Evolutionary conservation across 2,797 vertebrate genomes (phyloP).

Genomic region (Sebastes vulpes): DNA sequence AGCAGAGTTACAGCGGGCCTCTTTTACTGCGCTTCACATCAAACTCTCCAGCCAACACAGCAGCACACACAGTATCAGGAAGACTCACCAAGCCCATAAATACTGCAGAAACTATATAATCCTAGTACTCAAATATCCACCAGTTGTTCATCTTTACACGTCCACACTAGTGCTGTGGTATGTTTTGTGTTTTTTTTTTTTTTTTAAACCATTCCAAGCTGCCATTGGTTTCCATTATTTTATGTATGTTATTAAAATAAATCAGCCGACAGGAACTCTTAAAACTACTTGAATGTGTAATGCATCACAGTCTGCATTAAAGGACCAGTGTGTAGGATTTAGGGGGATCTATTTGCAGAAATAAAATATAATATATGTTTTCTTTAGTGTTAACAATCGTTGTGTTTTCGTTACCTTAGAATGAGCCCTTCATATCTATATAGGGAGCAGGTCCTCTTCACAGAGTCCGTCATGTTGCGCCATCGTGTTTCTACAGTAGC

Average conservation of each 20-base stretch:
- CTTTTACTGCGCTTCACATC: slow-evolving; percentile 50
- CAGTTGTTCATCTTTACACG: background rate
- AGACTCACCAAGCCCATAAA: slow-evolving; percentile 27
- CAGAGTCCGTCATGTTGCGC: too few relatives aligned
- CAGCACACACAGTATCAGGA: background rate
- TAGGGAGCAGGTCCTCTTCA: too few relatives aligned
- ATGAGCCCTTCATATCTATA: background rate
- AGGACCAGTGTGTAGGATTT: too few relatives aligned
- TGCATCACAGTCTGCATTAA: background rate
- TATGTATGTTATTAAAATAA: background rate
- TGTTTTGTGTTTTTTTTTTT: background rate
- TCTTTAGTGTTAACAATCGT: too few relatives aligned
- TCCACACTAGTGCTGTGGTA: background rate
- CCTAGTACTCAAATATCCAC: background rate
- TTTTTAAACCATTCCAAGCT: background rate
- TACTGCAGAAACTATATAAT: slow-evolving; percentile 23
- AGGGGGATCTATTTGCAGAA: too few relatives aligned
- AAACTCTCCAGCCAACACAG: slow-evolving; percentile 37
- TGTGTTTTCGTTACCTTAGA: too few relatives aligned
- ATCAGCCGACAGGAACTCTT: background rate
- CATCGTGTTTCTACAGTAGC: too few relatives aligned
- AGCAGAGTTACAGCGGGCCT: slow-evolving; percentile 38
- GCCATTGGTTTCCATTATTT: background rate
- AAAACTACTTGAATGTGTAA: background rate
- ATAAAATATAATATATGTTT: too few relatives aligned